These are phyloP conservation scores for Pyralis farinalis DNA, from an alignment of 2,888 invertebrate genomes.

Conservation along the genomic window DNA sequence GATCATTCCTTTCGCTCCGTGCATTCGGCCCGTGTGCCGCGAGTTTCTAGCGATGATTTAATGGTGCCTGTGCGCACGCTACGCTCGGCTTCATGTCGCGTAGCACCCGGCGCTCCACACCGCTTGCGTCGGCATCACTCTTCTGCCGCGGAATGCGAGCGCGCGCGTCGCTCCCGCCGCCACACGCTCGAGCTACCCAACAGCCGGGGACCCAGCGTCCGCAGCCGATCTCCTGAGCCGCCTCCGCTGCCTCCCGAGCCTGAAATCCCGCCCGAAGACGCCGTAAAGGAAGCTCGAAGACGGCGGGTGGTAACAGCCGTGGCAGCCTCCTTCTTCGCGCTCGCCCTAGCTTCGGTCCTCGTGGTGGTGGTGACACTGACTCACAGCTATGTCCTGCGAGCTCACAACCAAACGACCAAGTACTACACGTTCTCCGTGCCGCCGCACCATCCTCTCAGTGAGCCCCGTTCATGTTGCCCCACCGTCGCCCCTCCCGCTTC, in stretches of 20 bases:
- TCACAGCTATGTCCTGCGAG: conserved; percentile 84
- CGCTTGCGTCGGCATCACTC: conserved; percentile 73
- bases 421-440: conserved; percentile 84
- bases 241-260: conserved; percentile 58
- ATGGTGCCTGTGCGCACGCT: conserved; percentile 73
- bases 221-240: conserved; percentile 69
- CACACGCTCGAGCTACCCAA: conserved; percentile 68
- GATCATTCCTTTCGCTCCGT: conserved; percentile 73
- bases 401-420: conserved; percentile 84
- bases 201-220: conserved; percentile 70
- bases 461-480: conserved; percentile 82
- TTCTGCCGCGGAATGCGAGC: conserved; percentile 72
- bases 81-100: conserved; percentile 72
- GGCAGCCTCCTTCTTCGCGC: conserved; percentile 86
- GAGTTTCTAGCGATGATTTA: conserved; percentile 71
- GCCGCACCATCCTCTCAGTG: conserved; percentile 82
- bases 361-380: conserved; percentile 90
- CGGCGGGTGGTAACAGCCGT: conserved; percentile 86
- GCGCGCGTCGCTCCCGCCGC: conserved; percentile 68
- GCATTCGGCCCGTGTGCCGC: conserved; percentile 70
- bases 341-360: conserved; percentile 86
- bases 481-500: conserved; percentile 81
- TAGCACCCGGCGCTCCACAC: conserved; percentile 67
- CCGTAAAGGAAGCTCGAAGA: conserved; percentile 84
- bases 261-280: conserved; percentile 73